Evolutionary conservation across 1,140 invertebrate genomes (phyloP).

Genomic region (Diploscapter pachys): DNA sequence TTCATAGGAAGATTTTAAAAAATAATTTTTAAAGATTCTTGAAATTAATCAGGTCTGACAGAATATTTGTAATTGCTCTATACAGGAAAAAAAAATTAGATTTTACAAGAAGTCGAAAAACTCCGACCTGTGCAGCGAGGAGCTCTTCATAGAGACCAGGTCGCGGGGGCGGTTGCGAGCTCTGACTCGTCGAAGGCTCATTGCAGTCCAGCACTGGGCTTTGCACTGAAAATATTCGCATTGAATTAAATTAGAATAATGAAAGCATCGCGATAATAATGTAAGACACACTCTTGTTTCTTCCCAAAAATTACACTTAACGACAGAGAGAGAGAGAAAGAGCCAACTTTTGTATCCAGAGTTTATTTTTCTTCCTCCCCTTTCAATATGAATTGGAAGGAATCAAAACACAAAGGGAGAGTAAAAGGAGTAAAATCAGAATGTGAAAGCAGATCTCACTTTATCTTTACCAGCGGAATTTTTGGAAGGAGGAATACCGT

Average conservation of each 20-base stretch:
- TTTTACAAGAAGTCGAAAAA: no score
- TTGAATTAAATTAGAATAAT: constrained; percentile 8
- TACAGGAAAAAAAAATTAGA: no score
- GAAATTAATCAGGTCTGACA: constrained; percentile 33
- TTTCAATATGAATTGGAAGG: no score
- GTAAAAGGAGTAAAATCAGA: no score
- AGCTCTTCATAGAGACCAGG: constrained; percentile 41
- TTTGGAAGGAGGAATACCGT: no score
- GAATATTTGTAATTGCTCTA: not conserved
- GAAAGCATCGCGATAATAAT: not conserved
- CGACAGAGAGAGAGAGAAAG: constrained; percentile 1
- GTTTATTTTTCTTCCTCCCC: no score
- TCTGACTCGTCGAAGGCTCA: constrained; percentile 35
- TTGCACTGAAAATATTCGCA: constrained; percentile 46
- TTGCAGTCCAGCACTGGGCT: constrained; percentile 16
- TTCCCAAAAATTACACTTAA: not conserved
- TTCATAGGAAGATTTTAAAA: constrained; percentile 17
- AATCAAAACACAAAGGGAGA: no score
- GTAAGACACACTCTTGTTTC: not conserved
- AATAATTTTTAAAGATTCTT: constrained; percentile 17
- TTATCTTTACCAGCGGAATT: no score
- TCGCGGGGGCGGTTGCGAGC: constrained; percentile 17
- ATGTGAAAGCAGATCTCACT: no score
- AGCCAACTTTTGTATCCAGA: constrained; percentile 28
- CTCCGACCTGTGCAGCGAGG: not conserved